Evolutionary conservation across 2,888 invertebrate species (phyloP), one percentile per base, ranked within the genome.

Genomic region (Netelia virgata): DNA sequence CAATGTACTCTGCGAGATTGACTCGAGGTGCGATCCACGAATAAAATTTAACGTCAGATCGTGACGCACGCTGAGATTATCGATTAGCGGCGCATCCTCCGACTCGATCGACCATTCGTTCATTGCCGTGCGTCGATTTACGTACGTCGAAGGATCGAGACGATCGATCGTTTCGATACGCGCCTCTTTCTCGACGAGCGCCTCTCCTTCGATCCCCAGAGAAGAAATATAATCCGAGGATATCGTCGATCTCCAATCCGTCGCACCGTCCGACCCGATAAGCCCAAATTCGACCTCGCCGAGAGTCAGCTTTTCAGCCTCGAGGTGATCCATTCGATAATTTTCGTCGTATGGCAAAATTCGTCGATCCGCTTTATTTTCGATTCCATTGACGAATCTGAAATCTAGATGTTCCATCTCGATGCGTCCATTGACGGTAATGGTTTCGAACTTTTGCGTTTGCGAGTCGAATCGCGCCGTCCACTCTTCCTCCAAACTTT

Each of bases 181-280:
- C 3, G 91, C 77, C 43, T 86, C 72, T 3, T 73, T 79, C 11
- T 84, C 82, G 14, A 92, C 81, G 28, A 76, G 79, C 3, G 92
- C 55, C 47, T 90, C 87, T 2, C 90, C 92, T 1, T 89, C 88
- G 57, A 92, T 86, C 0, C 88, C 77, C 10, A 92, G n/a, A 14
- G 76, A 64, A 1, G 28, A 69, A 18, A 18, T 72, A n/a, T 41
- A 55, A 23, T 73, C 28, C 28, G 28, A 64, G 16, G 18, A 16
- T 50, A 5, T 47, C 2, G 14, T 16, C 41, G 41, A 14, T 18
- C 18, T 20, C 18, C 41, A 72, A 11, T 18, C 8, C 18, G 41
- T 23, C 23, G 1, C 23, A 23, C 23, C 23, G 28, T 28, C 28
- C 28, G 28, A 28, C 20, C 18, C 63, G 41, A 0, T 36, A 47